Conservation (phyloP, 2,888 invertebrate species). For the Muschampia plurimacula region DNA sequence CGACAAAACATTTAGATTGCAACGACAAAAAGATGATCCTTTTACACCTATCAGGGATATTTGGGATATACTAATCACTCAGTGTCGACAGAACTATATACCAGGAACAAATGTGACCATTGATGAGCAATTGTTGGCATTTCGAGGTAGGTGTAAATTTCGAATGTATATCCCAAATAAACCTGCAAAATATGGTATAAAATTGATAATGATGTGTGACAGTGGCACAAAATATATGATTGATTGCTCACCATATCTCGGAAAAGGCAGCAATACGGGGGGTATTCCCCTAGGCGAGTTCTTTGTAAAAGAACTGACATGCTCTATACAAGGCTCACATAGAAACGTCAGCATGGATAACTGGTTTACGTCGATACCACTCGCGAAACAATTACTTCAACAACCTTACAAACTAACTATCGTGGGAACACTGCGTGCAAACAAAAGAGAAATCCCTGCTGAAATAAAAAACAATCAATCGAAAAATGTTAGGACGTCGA, state of each 20-base stretch:
- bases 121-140: slow-evolving; percentile 45
- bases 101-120: slow-evolving; percentile 41
- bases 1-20: slow-evolving; percentile 6
- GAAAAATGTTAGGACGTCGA: slow-evolving; percentile 37
- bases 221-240: slow-evolving; percentile 50
- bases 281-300: slow-evolving; percentile 13
- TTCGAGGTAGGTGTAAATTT: slow-evolving; percentile 40
- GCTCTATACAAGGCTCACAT: neutral
- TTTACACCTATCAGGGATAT: slow-evolving; percentile 52
- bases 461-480: slow-evolving; percentile 5
- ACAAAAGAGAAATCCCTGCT: neutral
- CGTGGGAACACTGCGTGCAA: neutral
- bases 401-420: neutral
- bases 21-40: slow-evolving; percentile 40
- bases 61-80: slow-evolving; percentile 49
- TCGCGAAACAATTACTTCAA: neutral
- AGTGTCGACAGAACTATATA: slow-evolving; percentile 45
- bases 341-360: neutral
- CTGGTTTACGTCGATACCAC: slow-evolving; percentile 6
- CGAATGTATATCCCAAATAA: slow-evolving; percentile 43
- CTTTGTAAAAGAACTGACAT: neutral
- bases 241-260: slow-evolving; percentile 49
- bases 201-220: slow-evolving; percentile 53
- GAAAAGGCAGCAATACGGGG: slow-evolving; percentile 49
- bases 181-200: slow-evolving; percentile 52